Conservation (phyloP, 1,140 invertebrate genomes). For the Calliphora vicina region DNA sequence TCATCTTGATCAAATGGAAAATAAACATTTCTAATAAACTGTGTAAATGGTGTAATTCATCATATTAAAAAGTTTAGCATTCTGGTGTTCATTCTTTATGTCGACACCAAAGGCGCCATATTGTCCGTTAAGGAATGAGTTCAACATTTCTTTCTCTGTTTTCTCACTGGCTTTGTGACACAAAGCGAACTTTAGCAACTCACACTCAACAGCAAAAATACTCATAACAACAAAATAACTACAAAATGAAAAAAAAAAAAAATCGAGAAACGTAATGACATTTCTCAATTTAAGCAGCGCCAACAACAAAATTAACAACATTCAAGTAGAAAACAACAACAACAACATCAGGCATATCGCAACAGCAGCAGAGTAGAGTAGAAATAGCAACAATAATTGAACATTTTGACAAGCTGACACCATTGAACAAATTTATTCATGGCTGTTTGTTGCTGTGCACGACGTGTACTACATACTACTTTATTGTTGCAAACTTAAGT, state of each 20-base stretch:
- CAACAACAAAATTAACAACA: background rate
- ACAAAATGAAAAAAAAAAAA: too few relatives aligned
- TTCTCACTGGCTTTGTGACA: background rate
- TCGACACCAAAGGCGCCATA: slow-evolving; percentile 7
- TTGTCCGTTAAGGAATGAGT: slow-evolving; percentile 15
- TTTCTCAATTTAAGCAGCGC: background rate
- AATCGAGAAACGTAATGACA: background rate
- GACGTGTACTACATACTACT: too few relatives aligned
- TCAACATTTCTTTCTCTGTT: background rate
- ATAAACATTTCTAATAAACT: too few relatives aligned
- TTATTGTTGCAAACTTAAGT: background rate
- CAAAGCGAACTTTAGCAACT: background rate
- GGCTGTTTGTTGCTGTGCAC: background rate
- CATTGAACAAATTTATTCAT: background rate
- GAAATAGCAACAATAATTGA: background rate
- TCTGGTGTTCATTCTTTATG: background rate
- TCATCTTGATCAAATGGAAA: too few relatives aligned
- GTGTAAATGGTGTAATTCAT: background rate
- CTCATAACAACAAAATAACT: background rate
- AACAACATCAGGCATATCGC: background rate
- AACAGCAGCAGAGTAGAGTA: too few relatives aligned
- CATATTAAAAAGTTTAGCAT: background rate
- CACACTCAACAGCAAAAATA: too few relatives aligned
- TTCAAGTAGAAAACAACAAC: too few relatives aligned
- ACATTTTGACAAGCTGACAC: slow-evolving; percentile 7